phyloP scores from a whole-genome alignment of 2,888 invertebrate species.

The Phaedon cochleariae region DNA sequence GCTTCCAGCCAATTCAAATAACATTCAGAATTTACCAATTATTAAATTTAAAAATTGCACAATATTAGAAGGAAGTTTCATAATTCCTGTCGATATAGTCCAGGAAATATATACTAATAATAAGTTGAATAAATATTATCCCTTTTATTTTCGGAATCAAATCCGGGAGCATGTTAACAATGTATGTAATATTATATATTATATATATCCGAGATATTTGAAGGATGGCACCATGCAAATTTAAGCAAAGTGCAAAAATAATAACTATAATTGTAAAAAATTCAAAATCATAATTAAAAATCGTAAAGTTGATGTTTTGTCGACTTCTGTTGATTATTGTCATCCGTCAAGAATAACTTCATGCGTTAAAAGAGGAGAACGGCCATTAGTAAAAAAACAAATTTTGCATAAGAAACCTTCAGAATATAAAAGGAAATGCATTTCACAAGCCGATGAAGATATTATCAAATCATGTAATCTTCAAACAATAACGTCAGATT shows the following conservation, averaged over 20 bases:
- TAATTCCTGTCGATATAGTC: background rate
- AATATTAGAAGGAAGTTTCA: background rate
- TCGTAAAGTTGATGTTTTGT: background rate
- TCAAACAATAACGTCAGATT: constrained; percentile 25
- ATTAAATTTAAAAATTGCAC: background rate
- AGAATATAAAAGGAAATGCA: constrained; percentile 5
- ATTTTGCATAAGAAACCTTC: background rate
- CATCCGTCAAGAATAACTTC: too few relatives aligned
- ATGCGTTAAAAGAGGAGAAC: too few relatives aligned
- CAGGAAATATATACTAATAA: background rate
- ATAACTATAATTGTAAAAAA: background rate
- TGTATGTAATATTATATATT: background rate
- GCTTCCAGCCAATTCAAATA: background rate
- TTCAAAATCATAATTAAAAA: background rate
- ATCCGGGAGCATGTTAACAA: background rate
- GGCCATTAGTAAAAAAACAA: too few relatives aligned
- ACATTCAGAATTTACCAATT: background rate
- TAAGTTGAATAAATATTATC: too few relatives aligned
- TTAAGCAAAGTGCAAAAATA: too few relatives aligned
- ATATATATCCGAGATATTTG: background rate
- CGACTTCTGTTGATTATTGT: too few relatives aligned
- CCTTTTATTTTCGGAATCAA: too few relatives aligned
- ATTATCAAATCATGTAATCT: constrained; percentile 12
- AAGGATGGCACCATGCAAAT: background rate
- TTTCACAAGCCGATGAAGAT: constrained; percentile 9